These are phyloP conservation scores for Scelioninae gen. 1 DNA, from an alignment of 2,888 invertebrate genomes.

Conservation along the genomic window DNA sequence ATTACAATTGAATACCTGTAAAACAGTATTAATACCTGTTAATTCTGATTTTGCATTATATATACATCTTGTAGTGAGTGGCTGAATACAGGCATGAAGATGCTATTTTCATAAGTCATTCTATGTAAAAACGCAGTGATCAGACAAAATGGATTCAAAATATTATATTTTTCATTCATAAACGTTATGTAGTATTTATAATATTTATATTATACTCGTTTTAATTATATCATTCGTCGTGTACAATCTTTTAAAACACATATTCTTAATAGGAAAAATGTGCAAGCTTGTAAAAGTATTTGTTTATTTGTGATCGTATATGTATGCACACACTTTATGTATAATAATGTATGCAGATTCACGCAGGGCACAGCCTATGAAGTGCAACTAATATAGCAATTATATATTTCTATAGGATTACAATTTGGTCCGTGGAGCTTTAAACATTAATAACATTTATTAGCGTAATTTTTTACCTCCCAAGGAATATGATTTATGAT, in stretches of 20 bases:
- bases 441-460: constrained; percentile 77
- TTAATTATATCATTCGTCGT: constrained; percentile 21
- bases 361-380: constrained; percentile 75
- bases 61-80: too few relatives aligned
- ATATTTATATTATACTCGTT: constrained; percentile 12
- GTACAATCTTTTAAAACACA: constrained; percentile 35
- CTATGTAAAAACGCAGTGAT: too few relatives aligned
- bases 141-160: too few relatives aligned
- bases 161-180: constrained; percentile 8
- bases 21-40: too few relatives aligned
- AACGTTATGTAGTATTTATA: constrained; percentile 2
- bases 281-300: constrained; percentile 42
- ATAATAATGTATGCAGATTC: constrained; percentile 47
- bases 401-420: constrained; percentile 76
- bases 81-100: too few relatives aligned
- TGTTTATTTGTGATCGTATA: constrained; percentile 31
- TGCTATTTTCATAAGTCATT: too few relatives aligned
- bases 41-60: too few relatives aligned
- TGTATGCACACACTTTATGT: constrained; percentile 38
- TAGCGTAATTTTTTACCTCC: constrained; percentile 73
- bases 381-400: constrained; percentile 79
- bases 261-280: constrained; percentile 36
- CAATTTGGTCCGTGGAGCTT: constrained; percentile 81
- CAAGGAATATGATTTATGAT: constrained; percentile 71
- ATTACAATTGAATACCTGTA: too few relatives aligned